Base-by-base conservation (phyloP, 1,140 invertebrate genomes). In the Sminthurinus signatus region DNA sequence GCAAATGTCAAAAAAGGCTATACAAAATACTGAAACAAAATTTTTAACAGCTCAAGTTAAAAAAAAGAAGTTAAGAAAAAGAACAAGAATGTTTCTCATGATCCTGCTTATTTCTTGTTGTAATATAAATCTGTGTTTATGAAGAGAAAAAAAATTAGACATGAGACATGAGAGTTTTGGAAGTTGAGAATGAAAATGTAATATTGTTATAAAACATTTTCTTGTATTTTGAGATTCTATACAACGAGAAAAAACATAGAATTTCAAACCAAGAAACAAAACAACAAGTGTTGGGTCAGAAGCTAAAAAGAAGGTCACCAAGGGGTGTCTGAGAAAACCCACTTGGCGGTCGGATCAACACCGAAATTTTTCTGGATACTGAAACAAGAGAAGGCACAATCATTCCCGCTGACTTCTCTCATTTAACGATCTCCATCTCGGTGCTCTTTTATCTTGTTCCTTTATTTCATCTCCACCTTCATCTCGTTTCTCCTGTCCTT, bases 351-450 rank as follows among this genome's bases (percentile, higher is more conserved):
- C 23, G 50, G 50, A 52, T 52, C 50, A 52, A 52, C 23, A 52
- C 50, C 50, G 50, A 52, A 52, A 52, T 27, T 52, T 25, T 48
- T 25, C 10, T 52, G 5, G 14, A 52, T 14, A 52, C 14, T 52
- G 50, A 52, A 52, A 52, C 50, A 52, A 52, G 50, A 52, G 50
- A 52, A 27, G 50, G 27, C 50, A 25, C 50, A 29, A 52, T 52
- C 50, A 52, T 25, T 52, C 50, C 50, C 28, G 50, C 50, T 52
- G 50, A 52, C 50, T 52, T 48, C 28, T 5, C 21, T 52, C 50
- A 52, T 52, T 25, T 52, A 52, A n/a, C 50, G 23, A 28, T 8
- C 50, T 28, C 28, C 50, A n/a, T 52, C 50, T 52, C 50, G 50
- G 50, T 23, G n/a, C 14, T 25, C 50, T 52, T 52, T 52, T 25